Evolutionary conservation across 1,140 invertebrate genomes (phyloP).

Genomic region (Cydia fagiglandana): DNA sequence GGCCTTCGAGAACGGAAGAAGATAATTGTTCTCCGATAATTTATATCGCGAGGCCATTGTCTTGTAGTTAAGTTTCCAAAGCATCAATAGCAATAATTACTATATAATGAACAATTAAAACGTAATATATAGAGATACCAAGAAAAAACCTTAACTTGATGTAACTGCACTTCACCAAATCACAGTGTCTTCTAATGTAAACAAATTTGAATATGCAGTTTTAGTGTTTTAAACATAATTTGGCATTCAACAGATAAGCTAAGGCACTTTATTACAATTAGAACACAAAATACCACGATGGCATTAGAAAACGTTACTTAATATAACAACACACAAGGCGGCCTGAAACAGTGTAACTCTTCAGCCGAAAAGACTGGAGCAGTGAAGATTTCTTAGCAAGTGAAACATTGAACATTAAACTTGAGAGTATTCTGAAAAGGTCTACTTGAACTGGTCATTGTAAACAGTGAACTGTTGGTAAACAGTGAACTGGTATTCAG

Average conservation of each 20-base stretch:
- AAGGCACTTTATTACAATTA: too few relatives aligned
- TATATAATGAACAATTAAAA: not conserved
- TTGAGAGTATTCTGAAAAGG: not conserved
- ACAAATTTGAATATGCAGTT: not conserved
- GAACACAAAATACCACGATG: not conserved
- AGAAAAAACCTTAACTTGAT: not conserved
- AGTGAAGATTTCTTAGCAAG: not conserved
- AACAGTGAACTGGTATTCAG: not conserved
- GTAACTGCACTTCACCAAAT: not conserved
- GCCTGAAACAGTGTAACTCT: not conserved
- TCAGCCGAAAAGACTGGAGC: not conserved
- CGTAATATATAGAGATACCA: not conserved
- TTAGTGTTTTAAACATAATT: not conserved
- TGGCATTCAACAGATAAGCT: too few relatives aligned
- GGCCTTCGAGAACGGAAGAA: slow-evolving; percentile 31
- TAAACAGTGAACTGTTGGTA: too few relatives aligned
- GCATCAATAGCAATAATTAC: slow-evolving; percentile 15
- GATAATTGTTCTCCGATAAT: slow-evolving; percentile 29
- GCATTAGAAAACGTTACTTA: not conserved
- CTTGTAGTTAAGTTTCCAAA: slow-evolving; percentile 34
- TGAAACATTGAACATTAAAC: not conserved
- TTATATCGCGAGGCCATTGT: slow-evolving; percentile 34
- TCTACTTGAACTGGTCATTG: not conserved
- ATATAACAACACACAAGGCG: not conserved
- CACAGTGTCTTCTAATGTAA: slow-evolving; percentile 3